Conservation (phyloP, 2,888 invertebrate genomes). For the Drosophila picticornis region DNA sequence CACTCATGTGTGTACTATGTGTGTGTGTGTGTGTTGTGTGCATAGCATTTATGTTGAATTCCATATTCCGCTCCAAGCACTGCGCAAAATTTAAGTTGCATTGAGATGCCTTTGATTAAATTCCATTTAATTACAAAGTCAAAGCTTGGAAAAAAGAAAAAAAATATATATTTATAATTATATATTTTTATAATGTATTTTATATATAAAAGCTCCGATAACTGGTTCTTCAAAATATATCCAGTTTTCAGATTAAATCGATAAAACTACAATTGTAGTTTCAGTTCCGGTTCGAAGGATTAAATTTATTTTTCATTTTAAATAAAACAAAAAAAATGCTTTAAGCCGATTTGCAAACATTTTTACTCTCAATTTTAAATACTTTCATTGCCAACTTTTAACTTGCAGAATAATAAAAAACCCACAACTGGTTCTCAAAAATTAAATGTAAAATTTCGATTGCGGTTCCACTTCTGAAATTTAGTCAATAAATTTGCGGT, state of each 20-base stretch:
- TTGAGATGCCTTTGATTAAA: background rate
- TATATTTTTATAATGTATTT: background rate
- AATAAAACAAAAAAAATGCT: background rate
- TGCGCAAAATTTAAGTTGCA: background rate
- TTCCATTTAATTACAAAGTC: background rate
- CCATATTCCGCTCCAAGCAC: background rate
- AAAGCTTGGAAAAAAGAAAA: too few species aligned
- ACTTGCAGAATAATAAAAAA: background rate
- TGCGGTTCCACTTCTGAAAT: background rate
- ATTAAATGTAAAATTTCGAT: background rate
- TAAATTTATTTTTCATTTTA: background rate
- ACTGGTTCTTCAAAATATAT: background rate
- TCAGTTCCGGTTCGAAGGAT: background rate
- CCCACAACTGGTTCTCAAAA: background rate
- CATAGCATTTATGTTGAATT: background rate
- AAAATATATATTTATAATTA: too few species aligned
- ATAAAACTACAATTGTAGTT: background rate
- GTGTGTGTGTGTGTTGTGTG: background rate
- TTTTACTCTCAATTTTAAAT: background rate
- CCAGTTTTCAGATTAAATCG: background rate
- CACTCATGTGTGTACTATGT: background rate
- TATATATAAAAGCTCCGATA: background rate
- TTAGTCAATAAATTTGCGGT: background rate
- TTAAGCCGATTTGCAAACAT: background rate
- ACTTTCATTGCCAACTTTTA: background rate